Base-by-base conservation (phyloP, 2,888 invertebrate species). In the Oxycera nigricornis region DNA sequence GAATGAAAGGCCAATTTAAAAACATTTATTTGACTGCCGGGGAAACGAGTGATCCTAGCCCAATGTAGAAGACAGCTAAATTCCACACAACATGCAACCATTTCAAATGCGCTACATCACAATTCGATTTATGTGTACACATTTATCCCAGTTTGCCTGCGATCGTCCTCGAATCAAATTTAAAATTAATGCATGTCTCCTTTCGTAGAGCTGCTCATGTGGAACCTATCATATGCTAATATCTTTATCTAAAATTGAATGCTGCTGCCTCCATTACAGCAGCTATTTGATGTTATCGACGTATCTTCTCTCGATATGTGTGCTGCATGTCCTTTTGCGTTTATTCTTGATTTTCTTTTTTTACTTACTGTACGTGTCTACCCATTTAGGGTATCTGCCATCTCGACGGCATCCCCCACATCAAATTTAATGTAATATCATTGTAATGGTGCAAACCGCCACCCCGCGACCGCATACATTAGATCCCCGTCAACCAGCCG, bases 371-470 rank as follows among this genome's bases (percentile, higher is more conserved):
- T n/a, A n/a, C n/a, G n/a, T n/a, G n/a, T n/a, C n/a, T n/a, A n/a
- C n/a, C 52, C 22, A 55, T 55, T 55, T 24, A 55, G 24, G 52
- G 7, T 55, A 55, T 55, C 52, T 22, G 52, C n/a, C 17, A 46
- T 24, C 52, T 24, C 20, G 24, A 55, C 24, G 24, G 22, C 52
- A 55, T 55, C 52, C 46, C n/a, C 52, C 52, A 55, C 52, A 55
- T 55, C 52, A 55, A 55, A 55, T 55, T 55, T 55, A 55, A 55
- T 55, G 52, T 24, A 55, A 55, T 55, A 55, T 55, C 52, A 55
- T 55, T 55, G 52, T 55, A 55, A 55, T 55, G 52, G 24, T n/a
- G n/a, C 52, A 22, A 22, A 55, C 24, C 52, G 11, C 52, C 52
- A 24, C 17, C n/a, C n/a, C 46, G 46, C 46, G 46, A 3, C 46